A percentile compares a stretch with the other conserved stretches of the same genome.
These are phyloP conservation scores for Coilia nasus DNA, from an alignment of 2,797 vertebrate species.

Conservation along the genomic window DNA sequence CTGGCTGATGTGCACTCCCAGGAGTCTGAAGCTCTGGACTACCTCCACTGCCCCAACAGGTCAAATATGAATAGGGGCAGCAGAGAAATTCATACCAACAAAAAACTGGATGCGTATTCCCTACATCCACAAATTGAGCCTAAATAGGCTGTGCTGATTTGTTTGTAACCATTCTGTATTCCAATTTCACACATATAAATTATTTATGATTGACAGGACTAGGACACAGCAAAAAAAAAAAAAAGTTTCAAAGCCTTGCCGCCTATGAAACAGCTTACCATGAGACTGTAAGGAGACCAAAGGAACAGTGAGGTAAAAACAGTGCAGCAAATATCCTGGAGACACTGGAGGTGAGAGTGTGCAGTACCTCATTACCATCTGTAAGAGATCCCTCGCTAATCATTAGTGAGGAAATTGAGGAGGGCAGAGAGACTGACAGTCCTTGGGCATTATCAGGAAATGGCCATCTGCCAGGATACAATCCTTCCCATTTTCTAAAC, in stretches of 20 bases:
- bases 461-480: constrained; percentile 2
- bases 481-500: background rate
- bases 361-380: constrained; percentile 27
- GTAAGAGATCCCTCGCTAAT: constrained; percentile 20
- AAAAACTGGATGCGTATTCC: too few relatives aligned
- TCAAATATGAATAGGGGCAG: too few relatives aligned
- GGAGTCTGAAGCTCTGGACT: too few relatives aligned
- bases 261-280: constrained; percentile 34
- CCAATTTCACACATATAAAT: constrained; percentile 40
- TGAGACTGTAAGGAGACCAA: constrained; percentile 30
- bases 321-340: background rate
- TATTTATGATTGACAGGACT: constrained; percentile 23
- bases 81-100: too few relatives aligned
- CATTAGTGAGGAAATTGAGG: constrained; percentile 42
- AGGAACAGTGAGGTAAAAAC: constrained; percentile 12
- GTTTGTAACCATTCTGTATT: background rate
- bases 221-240: constrained; percentile 8
- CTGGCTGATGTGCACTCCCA: too few relatives aligned
- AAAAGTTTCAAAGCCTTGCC: background rate
- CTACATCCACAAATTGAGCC: too few relatives aligned
- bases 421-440: constrained; percentile 5
- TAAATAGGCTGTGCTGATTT: too few relatives aligned
- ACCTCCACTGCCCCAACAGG: too few relatives aligned
- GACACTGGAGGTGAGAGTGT: background rate
- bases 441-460: constrained; percentile 9